phyloP scores from a whole-genome alignment of 2,888 invertebrate genomes.

The Eristalinus aeneus region DNA sequence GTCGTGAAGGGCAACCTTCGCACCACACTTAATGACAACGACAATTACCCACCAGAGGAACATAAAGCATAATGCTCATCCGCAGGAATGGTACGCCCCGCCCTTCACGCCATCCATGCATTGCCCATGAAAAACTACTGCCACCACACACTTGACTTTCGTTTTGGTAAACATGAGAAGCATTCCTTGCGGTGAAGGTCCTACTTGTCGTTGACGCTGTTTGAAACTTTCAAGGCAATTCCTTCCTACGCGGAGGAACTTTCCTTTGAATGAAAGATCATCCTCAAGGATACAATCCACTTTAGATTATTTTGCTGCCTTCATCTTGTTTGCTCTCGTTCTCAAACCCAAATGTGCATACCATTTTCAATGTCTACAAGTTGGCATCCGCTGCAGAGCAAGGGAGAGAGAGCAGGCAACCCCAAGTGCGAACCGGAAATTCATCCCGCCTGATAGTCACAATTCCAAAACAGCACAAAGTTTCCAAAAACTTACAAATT shows the following conservation, averaged over 20 bases:
- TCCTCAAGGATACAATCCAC: conserved; percentile 51
- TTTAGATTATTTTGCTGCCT: conserved; percentile 14
- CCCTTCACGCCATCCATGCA: neutral
- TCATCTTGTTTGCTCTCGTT: conserved; percentile 22
- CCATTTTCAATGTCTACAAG: conserved; percentile 28
- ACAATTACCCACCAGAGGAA: conserved; percentile 63
- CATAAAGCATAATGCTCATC: conserved; percentile 55
- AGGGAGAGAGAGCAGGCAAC: neutral
- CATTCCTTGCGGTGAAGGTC: conserved; percentile 66
- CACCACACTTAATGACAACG: conserved; percentile 60
- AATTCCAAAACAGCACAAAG: conserved; percentile 53
- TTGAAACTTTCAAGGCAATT: conserved; percentile 60
- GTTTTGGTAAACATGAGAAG: conserved; percentile 36
- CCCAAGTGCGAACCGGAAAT: conserved; percentile 52
- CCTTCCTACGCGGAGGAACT: conserved; percentile 40
- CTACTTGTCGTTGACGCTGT: conserved; percentile 42
- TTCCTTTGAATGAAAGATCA: conserved; percentile 48
- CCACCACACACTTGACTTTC: conserved; percentile 55
- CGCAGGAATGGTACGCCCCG: conserved; percentile 18
- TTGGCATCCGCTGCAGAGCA: conserved; percentile 11
- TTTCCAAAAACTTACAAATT: conserved; percentile 62
- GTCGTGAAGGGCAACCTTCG: conserved; percentile 16
- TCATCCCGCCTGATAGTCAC: conserved; percentile 53
- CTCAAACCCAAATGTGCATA: conserved; percentile 52
- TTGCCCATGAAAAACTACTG: conserved; percentile 5